These are phyloP conservation scores for Aromia moschata DNA, from an alignment of 2,888 invertebrate genomes.

Conservation along the genomic window DNA sequence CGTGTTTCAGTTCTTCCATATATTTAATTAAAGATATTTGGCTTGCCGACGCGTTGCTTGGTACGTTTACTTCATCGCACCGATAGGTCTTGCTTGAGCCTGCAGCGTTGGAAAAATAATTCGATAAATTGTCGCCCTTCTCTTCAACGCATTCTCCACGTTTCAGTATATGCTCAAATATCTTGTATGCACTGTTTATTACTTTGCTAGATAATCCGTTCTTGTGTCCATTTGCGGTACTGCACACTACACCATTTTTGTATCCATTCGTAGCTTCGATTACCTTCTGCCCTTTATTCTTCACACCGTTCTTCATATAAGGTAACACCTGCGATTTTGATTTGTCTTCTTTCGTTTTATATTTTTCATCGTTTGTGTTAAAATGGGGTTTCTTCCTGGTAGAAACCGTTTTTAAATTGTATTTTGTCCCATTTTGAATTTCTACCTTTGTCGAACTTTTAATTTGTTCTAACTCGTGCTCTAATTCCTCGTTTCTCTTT, in stretches of 20 bases:
- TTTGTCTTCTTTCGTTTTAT: neutral
- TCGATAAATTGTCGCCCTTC: slow-evolving; percentile 43
- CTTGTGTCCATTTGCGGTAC: slow-evolving; percentile 24
- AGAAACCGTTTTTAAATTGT: neutral
- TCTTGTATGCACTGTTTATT: slow-evolving; percentile 45
- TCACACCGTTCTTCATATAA: slow-evolving; percentile 28
- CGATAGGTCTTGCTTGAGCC: slow-evolving; percentile 11
- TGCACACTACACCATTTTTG: slow-evolving; percentile 36
- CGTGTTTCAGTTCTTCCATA: slow-evolving; percentile 53
- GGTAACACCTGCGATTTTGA: neutral
- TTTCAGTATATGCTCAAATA: slow-evolving; percentile 53
- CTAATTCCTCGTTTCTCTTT: slow-evolving; percentile 69
- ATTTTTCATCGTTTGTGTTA: neutral
- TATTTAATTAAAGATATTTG: slow-evolving; percentile 55
- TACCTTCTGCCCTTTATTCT: slow-evolving; percentile 6
- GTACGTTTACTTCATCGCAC: neutral
- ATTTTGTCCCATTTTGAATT: slow-evolving; percentile 7
- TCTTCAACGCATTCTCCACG: slow-evolving; percentile 38
- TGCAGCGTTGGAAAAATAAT: slow-evolving; percentile 34
- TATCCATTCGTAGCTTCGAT: slow-evolving; percentile 32
- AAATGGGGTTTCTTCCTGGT: neutral
- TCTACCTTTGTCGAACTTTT: slow-evolving; percentile 50
- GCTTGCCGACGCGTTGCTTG: slow-evolving; percentile 44
- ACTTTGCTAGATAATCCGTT: slow-evolving; percentile 38
- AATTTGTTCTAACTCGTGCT: slow-evolving; percentile 68